Conservation (phyloP, 2,797 vertebrate species). For the Champsocephalus esox region DNA sequence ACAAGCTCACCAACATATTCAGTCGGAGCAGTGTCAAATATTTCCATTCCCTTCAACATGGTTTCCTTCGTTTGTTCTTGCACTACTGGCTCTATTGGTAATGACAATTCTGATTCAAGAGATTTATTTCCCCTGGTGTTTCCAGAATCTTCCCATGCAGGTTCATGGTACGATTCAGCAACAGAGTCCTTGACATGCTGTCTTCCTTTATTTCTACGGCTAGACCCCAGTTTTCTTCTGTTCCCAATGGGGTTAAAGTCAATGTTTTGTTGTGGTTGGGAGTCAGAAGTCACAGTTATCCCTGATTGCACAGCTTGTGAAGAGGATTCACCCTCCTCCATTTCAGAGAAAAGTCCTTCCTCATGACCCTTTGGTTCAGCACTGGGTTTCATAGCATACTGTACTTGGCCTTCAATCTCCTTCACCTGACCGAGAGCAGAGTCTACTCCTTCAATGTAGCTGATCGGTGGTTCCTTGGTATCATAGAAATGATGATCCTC, state of each 20-base stretch:
- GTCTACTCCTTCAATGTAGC: too few species aligned
- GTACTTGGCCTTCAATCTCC: too few species aligned
- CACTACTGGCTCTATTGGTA: neutral
- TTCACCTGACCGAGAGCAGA: too few species aligned
- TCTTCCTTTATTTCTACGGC: constrained; percentile 44
- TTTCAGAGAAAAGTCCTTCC: neutral
- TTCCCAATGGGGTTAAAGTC: neutral
- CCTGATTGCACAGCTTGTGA: constrained; percentile 12
- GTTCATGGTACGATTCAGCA: constrained; percentile 16
- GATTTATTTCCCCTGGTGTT: neutral
- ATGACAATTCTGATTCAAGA: neutral
- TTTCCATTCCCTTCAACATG: too few species aligned
- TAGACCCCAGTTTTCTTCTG: constrained; percentile 59
- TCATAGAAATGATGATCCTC: too few species aligned
- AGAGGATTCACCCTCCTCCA: neutral
- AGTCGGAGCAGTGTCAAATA: too few species aligned
- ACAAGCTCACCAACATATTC: too few species aligned
- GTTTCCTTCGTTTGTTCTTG: neutral
- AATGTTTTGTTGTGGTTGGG: neutral
- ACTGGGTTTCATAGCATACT: too few species aligned
- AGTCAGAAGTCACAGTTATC: neutral
- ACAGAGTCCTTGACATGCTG: constrained; percentile 4
- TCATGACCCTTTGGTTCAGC: too few species aligned
- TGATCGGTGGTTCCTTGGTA: too few species aligned
- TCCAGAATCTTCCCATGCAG: neutral